phyloP scores from a whole-genome alignment of 2,888 invertebrate species.

The Stenichneumon culpator region DNA sequence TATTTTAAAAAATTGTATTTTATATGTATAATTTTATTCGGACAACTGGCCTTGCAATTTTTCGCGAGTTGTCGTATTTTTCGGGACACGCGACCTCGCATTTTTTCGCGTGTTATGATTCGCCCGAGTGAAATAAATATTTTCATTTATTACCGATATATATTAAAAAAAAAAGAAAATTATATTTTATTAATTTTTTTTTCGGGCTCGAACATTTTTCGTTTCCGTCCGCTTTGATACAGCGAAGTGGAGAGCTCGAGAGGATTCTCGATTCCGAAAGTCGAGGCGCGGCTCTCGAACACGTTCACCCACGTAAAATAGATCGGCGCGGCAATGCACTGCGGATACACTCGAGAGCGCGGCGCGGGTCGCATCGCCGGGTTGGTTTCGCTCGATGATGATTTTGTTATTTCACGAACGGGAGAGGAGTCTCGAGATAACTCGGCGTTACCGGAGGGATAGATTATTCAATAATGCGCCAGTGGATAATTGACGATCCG shows the following conservation, averaged over 20 bases:
- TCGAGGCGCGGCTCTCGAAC: constrained; percentile 4
- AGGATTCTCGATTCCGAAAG: constrained; percentile 13
- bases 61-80: too few relatives aligned
- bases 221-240: not conserved
- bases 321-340: constrained; percentile 25
- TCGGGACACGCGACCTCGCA: too few relatives aligned
- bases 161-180: too few relatives aligned
- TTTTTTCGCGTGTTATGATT: too few relatives aligned
- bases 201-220: not conserved
- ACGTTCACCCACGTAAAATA: constrained; percentile 30
- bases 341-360: constrained; percentile 1
- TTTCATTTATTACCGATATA: too few relatives aligned
- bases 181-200: too few relatives aligned
- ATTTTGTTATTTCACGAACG: constrained; percentile 33
- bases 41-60: too few relatives aligned
- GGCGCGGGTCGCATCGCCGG: not conserved
- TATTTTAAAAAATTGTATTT: too few relatives aligned
- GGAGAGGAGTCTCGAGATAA: not conserved
- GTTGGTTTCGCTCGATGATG: constrained; percentile 9
- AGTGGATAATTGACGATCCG: constrained; percentile 53
- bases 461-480: constrained; percentile 48
- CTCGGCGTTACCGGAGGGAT: constrained; percentile 21
- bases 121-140: too few relatives aligned
- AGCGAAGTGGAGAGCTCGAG: not conserved
- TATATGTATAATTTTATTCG: too few relatives aligned